phyloP scores from a whole-genome alignment of 2,888 invertebrate species.

The Pandemis heparana region DNA sequence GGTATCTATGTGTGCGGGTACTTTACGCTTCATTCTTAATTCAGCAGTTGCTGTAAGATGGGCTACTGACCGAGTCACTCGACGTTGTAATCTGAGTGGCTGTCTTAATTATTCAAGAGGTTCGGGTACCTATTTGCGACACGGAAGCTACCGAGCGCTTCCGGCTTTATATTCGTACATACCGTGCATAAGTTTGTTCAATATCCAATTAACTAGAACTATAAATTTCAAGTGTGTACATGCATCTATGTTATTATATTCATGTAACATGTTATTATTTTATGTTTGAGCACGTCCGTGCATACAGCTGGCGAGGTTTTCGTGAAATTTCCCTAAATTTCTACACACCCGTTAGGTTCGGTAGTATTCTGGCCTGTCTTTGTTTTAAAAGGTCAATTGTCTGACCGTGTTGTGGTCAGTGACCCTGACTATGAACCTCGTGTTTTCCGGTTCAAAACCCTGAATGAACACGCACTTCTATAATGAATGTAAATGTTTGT shows the following conservation, averaged over 20 bases:
- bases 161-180: conserved; percentile 9
- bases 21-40: background rate
- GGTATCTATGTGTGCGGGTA: conserved; percentile 6
- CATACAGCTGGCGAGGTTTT: too few relatives aligned
- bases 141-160: background rate
- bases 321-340: too few relatives aligned
- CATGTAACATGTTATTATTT: background rate
- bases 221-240: background rate
- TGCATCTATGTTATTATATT: too few relatives aligned
- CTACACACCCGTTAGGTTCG: too few relatives aligned
- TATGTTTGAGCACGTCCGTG: background rate
- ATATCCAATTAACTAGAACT: background rate
- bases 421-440: too few relatives aligned
- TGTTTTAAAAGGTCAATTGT: too few relatives aligned
- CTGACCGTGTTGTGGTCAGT: too few relatives aligned
- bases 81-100: conserved; percentile 25
- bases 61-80: conserved; percentile 16
- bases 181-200: background rate
- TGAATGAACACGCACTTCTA: too few relatives aligned
- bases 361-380: too few relatives aligned
- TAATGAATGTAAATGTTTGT: too few relatives aligned
- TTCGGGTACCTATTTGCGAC: conserved; percentile 13
- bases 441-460: too few relatives aligned
- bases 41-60: conserved; percentile 7
- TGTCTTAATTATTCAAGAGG: conserved; percentile 20